phyloP scores from a whole-genome alignment of 2,113 vertebrate species.

The Crotalus helleri region DNA sequence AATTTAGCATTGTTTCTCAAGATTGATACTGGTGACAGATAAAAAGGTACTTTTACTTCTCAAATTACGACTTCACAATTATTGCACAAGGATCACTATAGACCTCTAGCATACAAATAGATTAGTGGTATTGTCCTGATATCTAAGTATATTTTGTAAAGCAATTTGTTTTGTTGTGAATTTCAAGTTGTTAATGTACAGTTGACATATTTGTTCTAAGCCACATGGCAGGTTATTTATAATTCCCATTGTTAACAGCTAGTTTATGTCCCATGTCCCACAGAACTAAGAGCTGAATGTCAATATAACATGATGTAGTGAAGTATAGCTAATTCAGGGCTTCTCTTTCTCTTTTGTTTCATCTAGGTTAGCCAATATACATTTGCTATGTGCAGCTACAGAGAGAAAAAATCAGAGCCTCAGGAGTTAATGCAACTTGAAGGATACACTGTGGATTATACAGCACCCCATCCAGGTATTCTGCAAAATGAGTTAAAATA shows the following conservation, averaged over 20 bases:
- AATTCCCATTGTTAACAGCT: not conserved
- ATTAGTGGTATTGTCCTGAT: not conserved
- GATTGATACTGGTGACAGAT: not conserved
- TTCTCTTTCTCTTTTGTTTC: slow-evolving; percentile 36
- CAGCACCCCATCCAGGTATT: slow-evolving; percentile 88
- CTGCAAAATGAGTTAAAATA: not conserved
- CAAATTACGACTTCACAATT: not conserved
- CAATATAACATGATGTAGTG: not conserved
- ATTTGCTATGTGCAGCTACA: slow-evolving; percentile 98
- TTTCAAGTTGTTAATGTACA: not conserved
- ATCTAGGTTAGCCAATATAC: slow-evolving; percentile 96
- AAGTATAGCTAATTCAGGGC: slow-evolving; percentile 31
- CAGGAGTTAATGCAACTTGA: slow-evolving; percentile 98
- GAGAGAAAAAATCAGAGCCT: slow-evolving; percentile 96
- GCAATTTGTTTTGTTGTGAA: not conserved
- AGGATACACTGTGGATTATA: slow-evolving; percentile 97
- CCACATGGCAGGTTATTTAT: not conserved
- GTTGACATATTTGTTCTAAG: not conserved
- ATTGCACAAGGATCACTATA: not conserved
- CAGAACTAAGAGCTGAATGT: not conserved
- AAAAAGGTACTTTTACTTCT: not conserved
- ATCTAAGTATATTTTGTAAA: not conserved
- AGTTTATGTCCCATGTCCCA: not conserved
- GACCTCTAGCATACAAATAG: not conserved
- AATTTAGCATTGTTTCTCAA: not conserved